Percentiles rank a stretch among this genome's conserved stretches.
phyloP scores from a whole-genome alignment of 2,888 invertebrate species.

The Punctoribates punctum region DNA sequence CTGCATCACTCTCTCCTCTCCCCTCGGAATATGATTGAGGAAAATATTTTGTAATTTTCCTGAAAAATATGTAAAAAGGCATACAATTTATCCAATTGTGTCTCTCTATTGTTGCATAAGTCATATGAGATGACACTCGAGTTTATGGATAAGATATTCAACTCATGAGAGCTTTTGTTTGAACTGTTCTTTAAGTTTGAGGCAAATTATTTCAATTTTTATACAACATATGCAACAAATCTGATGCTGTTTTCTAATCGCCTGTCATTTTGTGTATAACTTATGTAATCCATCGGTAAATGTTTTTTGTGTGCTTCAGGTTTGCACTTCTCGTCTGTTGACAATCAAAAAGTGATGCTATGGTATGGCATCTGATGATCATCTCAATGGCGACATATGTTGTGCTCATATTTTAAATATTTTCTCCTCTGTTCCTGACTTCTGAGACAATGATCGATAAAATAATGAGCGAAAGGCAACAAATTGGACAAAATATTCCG shows the following conservation, averaged over 20 bases:
- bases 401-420: neutral
- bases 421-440: neutral
- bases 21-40: neutral
- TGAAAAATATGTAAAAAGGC: no score
- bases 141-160: neutral
- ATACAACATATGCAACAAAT: neutral
- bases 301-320: neutral
- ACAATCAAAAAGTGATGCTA: neutral
- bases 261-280: neutral
- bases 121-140: neutral
- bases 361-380: neutral
- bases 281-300: neutral
- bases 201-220: neutral
- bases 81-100: neutral
- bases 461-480: neutral
- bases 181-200: neutral
- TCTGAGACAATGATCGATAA: neutral
- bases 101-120: neutral
- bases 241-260: constrained; percentile 3
- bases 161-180: neutral
- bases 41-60: no score
- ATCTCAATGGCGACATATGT: constrained; percentile 17
- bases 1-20: neutral
- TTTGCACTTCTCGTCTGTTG: neutral
- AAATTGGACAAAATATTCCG: neutral